Evolutionary conservation across 2,888 invertebrate genomes (phyloP).

Genomic region (Eupithecia dodoneata): DNA sequence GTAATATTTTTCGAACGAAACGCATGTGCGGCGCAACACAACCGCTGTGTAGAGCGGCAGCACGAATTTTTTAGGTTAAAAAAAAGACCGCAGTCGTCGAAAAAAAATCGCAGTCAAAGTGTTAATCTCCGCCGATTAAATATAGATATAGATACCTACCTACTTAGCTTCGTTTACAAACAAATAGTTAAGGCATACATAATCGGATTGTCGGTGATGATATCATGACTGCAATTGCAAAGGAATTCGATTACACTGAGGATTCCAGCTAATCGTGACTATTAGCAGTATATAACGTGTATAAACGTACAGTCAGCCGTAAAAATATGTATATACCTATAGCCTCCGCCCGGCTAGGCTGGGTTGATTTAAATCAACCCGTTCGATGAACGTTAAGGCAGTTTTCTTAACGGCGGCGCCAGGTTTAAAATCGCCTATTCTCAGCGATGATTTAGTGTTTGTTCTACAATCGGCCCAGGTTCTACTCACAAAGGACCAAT

Average conservation of each 20-base stretch:
- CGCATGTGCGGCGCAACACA: too few species aligned
- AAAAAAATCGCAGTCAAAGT: too few species aligned
- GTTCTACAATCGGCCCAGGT: neutral
- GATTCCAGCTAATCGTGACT: constrained; percentile 27
- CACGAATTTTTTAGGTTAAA: too few species aligned
- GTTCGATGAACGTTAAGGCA: neutral
- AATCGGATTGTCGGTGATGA: neutral
- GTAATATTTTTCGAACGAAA: too few species aligned
- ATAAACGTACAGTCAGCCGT: neutral
- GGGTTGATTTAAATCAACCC: neutral
- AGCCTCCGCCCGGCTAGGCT: neutral
- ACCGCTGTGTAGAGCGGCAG: too few species aligned
- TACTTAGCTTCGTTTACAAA: too few species aligned
- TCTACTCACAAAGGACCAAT: too few species aligned
- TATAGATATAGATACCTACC: too few species aligned
- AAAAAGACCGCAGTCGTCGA: too few species aligned
- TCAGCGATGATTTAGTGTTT: neutral
- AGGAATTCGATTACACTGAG: constrained; percentile 27
- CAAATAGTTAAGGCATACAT: neutral
- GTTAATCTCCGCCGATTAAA: too few species aligned
- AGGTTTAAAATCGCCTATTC: too few species aligned
- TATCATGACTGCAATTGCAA: constrained; percentile 22
- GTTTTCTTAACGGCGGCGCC: too few species aligned
- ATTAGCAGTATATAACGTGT: neutral
- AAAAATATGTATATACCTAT: neutral